phyloP scores from a whole-genome alignment of 2,797 vertebrate species.

The Urocyon cinereoargenteus region DNA sequence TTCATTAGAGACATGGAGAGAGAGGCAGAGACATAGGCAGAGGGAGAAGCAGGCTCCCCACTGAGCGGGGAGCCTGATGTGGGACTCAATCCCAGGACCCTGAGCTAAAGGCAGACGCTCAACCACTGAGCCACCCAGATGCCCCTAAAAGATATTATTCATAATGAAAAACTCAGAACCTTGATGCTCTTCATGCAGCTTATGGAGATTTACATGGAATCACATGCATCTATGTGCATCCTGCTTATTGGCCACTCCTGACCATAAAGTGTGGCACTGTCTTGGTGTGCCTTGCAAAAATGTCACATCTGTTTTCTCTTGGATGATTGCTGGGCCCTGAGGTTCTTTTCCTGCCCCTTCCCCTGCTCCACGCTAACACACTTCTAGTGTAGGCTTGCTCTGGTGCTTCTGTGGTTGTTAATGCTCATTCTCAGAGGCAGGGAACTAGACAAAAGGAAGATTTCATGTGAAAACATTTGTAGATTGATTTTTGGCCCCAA shows the following conservation, averaged over 20 bases:
- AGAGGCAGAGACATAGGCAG: too few relatives aligned
- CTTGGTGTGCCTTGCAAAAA: neutral
- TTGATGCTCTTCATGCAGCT: neutral
- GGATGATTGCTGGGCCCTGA: neutral
- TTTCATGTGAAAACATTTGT: neutral
- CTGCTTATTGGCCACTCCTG: neutral
- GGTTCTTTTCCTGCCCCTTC: neutral
- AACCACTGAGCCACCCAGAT: too few relatives aligned
- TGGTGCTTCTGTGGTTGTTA: neutral
- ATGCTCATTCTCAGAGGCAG: neutral
- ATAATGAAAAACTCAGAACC: neutral
- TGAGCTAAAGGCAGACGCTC: too few relatives aligned
- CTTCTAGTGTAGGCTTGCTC: neutral
- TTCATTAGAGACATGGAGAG: too few relatives aligned
- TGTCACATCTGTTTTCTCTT: neutral
- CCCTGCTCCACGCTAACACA: too few relatives aligned
- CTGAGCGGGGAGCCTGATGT: too few relatives aligned
- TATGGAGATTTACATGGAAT: neutral
- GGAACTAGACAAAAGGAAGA: neutral
- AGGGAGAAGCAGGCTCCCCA: too few relatives aligned
- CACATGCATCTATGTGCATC: neutral
- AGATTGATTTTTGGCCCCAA: neutral
- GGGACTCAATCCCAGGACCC: too few relatives aligned
- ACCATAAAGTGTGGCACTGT: accelerated
- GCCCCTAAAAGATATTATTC: neutral